Evolutionary conservation across 2,113 vertebrate genomes (phyloP).

Genomic region (Polyodon spathula): DNA sequence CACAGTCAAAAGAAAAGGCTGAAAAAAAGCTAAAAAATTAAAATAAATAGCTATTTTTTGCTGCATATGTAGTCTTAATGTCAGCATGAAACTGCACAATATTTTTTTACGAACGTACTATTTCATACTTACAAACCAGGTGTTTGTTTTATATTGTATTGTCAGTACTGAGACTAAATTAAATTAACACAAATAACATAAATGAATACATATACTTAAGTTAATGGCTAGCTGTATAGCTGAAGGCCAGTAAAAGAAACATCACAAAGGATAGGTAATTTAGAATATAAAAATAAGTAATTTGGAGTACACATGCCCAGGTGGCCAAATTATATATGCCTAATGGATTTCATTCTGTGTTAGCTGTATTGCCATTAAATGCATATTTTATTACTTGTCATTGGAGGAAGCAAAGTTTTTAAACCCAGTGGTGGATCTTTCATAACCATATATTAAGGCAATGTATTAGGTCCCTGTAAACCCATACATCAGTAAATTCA

Average conservation of each 20-base stretch:
- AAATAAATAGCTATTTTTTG: too few relatives aligned
- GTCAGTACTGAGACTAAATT: background rate
- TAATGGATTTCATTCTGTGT: conserved; percentile 54
- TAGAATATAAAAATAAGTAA: conserved; percentile 41
- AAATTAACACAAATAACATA: conserved; percentile 5
- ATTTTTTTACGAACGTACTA: conserved; percentile 7
- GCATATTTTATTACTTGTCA: conserved; percentile 58
- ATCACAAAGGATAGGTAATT: conserved; percentile 68
- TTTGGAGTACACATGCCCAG: conserved; percentile 58
- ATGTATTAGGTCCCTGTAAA: conserved; percentile 30
- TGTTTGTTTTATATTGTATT: background rate
- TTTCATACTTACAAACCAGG: background rate
- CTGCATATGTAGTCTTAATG: too few relatives aligned
- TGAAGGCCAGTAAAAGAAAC: conserved; percentile 62
- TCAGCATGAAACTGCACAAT: conserved; percentile 4
- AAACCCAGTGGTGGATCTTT: conserved; percentile 41
- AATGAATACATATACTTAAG: conserved; percentile 23
- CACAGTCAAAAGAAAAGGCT: too few relatives aligned
- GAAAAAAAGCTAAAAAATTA: too few relatives aligned
- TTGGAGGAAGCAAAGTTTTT: conserved; percentile 32
- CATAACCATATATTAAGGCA: conserved; percentile 47
- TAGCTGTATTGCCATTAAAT: conserved; percentile 54
- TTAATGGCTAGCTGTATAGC: conserved; percentile 53
- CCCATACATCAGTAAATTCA: conserved; percentile 41
- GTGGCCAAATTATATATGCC: conserved; percentile 72